phyloP scores from a whole-genome alignment of 1,140 invertebrate species.

The Zaprionus kolodkinae region DNA sequence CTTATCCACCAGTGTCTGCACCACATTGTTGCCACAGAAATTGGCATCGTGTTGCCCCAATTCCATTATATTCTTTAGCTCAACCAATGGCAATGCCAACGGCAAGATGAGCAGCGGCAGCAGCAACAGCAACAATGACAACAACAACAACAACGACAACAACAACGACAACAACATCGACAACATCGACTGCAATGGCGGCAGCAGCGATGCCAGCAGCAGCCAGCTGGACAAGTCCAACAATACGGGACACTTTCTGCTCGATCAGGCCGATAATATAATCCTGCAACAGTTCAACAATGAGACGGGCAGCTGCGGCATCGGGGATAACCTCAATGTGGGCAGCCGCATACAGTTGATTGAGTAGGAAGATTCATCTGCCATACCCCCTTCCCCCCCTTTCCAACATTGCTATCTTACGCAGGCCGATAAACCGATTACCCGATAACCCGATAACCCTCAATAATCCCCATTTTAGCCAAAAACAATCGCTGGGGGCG shows the following conservation, averaged over 20 bases:
- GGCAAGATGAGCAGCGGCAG: not conserved
- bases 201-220: conserved; percentile 20
- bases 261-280: conserved; percentile 21
- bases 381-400: too few relatives aligned
- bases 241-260: conserved; percentile 11
- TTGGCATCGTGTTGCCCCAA: conserved; percentile 20
- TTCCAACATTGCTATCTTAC: too few relatives aligned
- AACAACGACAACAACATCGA: not conserved
- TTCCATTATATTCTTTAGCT: conserved; percentile 34
- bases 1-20: conserved; percentile 53
- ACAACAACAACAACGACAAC: not conserved
- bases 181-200: not conserved
- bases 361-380: too few relatives aligned
- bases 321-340: conserved; percentile 60
- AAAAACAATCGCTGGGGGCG: not conserved
- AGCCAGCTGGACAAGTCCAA: conserved; percentile 22
- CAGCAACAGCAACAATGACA: not conserved
- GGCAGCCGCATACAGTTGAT: conserved; percentile 49
- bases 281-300: conserved; percentile 24
- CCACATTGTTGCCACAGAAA: conserved; percentile 47
- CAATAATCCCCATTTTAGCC: too few relatives aligned
- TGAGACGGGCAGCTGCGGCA: conserved; percentile 44
- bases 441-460: not conserved
- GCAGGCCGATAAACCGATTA: not conserved
- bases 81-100: conserved; percentile 4